These are phyloP conservation scores for Alfaro cultratus DNA, from an alignment of 2,797 vertebrate species.

Conservation along the genomic window DNA sequence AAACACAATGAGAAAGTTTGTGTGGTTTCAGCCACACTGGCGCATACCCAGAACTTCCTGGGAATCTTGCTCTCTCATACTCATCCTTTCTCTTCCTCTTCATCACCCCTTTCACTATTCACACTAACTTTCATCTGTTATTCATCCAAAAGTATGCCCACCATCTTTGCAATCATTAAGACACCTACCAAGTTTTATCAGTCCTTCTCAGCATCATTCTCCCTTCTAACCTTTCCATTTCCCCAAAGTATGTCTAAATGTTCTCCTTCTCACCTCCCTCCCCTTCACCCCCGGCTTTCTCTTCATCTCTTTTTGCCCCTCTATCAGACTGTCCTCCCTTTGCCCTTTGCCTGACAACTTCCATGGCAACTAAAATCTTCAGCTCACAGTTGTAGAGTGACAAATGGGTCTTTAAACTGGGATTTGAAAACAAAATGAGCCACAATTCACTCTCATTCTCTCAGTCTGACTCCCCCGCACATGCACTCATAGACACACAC, in stretches of 20 bases:
- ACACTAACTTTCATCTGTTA: conserved; percentile 44
- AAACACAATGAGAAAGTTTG: conserved; percentile 10
- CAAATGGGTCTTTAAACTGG: conserved; percentile 42
- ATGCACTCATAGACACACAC: conserved; percentile 9
- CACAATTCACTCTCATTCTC: conserved; percentile 22
- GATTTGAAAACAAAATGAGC: conserved; percentile 42
- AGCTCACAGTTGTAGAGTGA: conserved; percentile 32
- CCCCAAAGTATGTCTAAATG: not conserved
- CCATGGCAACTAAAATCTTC: conserved; percentile 48
- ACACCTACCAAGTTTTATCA: not conserved
- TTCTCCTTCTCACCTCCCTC: not conserved
- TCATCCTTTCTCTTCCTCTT: conserved; percentile 5
- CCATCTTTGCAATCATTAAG: conserved; percentile 7
- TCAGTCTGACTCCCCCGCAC: conserved; percentile 8
- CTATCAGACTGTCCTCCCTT: conserved; percentile 39
- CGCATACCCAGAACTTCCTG: conserved; percentile 44
- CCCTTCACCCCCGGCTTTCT: not conserved
- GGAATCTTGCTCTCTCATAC: conserved; percentile 42
- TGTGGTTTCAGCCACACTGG: conserved; percentile 50
- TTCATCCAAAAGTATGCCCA: conserved; percentile 26
- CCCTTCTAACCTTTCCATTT: not conserved
- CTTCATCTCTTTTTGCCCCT: not conserved
- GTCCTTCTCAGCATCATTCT: not conserved
- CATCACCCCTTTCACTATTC: not conserved
- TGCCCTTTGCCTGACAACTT: conserved; percentile 23